A percentile compares a stretch with the other conserved stretches of the same genome.
Evolutionary conservation across 1,140 invertebrate species (phyloP).

Genomic region (Magallana gigas): DNA sequence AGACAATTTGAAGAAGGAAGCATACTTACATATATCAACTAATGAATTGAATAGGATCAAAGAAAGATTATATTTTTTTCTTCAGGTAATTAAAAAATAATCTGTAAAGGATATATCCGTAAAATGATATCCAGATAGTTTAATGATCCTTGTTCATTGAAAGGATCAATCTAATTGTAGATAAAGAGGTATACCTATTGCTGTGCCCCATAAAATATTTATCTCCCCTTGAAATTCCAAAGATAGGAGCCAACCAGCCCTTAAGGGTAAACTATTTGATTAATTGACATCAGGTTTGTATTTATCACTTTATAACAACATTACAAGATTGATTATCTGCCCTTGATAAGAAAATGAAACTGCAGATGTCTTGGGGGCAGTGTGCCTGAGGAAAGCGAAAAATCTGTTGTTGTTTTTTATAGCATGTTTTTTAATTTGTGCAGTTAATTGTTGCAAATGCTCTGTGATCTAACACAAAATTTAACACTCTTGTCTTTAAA

Average conservation of each 20-base stretch:
- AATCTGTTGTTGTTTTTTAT: background rate
- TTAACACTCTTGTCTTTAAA: background rate
- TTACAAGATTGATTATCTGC: constrained; percentile 25
- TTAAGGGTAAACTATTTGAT: background rate
- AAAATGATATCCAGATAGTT: background rate
- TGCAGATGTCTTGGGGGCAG: background rate
- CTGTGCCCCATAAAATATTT: background rate
- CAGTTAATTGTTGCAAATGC: background rate
- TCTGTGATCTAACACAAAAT: background rate
- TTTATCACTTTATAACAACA: constrained; percentile 29
- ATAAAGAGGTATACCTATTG: background rate
- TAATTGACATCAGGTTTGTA: background rate
- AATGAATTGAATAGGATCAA: too few relatives aligned
- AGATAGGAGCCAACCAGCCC: background rate
- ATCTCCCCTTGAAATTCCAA: constrained; percentile 27
- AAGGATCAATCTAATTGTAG: too few relatives aligned
- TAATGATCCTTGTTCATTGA: too few relatives aligned
- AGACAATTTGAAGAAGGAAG: background rate
- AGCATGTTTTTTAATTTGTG: background rate
- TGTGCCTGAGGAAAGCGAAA: background rate
- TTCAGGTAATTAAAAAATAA: background rate
- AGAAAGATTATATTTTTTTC: too few relatives aligned
- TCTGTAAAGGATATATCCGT: background rate
- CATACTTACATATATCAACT: background rate
- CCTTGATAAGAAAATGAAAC: background rate